A percentile compares a stretch with the other conserved stretches of the same genome.
Conservation (phyloP, 1,140 invertebrate genomes). For the Saccostrea echinata region DNA sequence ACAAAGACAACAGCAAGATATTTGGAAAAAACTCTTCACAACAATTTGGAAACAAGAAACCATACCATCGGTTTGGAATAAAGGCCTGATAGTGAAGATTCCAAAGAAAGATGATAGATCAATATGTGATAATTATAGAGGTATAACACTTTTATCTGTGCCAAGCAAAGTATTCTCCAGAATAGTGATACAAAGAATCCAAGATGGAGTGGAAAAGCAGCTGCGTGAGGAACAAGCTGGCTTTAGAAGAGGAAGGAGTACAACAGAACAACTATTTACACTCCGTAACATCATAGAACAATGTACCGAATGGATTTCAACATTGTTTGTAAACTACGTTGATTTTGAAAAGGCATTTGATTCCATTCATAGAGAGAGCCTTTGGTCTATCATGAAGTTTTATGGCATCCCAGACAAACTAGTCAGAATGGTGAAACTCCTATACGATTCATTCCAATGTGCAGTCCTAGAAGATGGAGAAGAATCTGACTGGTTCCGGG, state of each 20-base stretch:
- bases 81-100: conserved; percentile 34
- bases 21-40: conserved; percentile 26
- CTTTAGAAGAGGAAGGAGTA: conserved; percentile 53
- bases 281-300: conserved; percentile 48
- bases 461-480: neutral
- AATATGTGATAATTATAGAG: conserved; percentile 40
- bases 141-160: conserved; percentile 7
- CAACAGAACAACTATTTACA: too few relatives aligned
- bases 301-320: conserved; percentile 45
- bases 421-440: too few relatives aligned
- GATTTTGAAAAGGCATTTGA: conserved; percentile 49
- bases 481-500: conserved; percentile 53
- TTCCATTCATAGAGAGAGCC: conserved; percentile 34
- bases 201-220: conserved; percentile 45
- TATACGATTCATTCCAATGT: too few relatives aligned
- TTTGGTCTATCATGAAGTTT: conserved; percentile 44
- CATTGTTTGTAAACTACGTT: conserved; percentile 49
- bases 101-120: conserved; percentile 19
- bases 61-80: conserved; percentile 40
- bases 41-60: conserved; percentile 46
- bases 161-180: conserved; percentile 14
- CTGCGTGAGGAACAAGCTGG: conserved; percentile 40
- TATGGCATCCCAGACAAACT: conserved; percentile 42
- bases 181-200: conserved; percentile 3
- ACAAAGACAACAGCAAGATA: conserved; percentile 40